Percentiles rank a stretch among this genome's conserved stretches.
Evolutionary conservation across 2,888 invertebrate genomes (phyloP).

Genomic region (Caenorhabditis panamensis): DNA sequence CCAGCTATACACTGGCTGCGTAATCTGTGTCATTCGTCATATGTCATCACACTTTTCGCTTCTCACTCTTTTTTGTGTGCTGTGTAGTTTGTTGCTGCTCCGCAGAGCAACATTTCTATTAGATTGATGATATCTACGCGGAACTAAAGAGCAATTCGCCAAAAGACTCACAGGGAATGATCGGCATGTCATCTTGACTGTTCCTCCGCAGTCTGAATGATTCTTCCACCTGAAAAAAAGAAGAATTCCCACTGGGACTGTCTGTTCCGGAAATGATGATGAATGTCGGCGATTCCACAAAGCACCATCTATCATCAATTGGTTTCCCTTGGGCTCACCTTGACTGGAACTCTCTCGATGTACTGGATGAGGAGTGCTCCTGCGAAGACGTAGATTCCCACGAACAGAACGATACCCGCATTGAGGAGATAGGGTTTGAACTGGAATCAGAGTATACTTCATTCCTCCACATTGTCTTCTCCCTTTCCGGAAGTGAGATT

Average conservation of each 20-base stretch:
- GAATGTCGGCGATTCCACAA: constrained; percentile 1
- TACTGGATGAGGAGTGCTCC: constrained; percentile 70
- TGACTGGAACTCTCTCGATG: constrained; percentile 45
- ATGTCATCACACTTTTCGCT: constrained; percentile 18
- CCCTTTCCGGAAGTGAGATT: constrained; percentile 3
- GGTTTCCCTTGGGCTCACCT: constrained; percentile 23
- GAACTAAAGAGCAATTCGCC: constrained; percentile 2
- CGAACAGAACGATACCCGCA: constrained; percentile 66
- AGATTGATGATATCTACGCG: constrained; percentile 36
- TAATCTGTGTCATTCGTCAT: constrained; percentile 34
- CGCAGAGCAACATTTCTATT: constrained; percentile 36
- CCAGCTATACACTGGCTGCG: constrained; percentile 1
- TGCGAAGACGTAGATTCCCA: constrained; percentile 67
- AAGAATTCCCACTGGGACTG: constrained; percentile 8
- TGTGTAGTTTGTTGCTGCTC: constrained; percentile 43
- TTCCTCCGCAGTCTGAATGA: constrained; percentile 46
- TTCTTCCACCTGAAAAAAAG: constrained; percentile 46
- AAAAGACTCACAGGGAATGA: constrained; percentile 44
- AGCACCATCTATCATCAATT: neutral
- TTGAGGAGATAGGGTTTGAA: constrained; percentile 73
- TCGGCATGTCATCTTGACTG: constrained; percentile 44
- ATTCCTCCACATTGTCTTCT: neutral
- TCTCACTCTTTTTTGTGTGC: constrained; percentile 15
- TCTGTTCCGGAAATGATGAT: constrained; percentile 7
- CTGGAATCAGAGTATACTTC: constrained; percentile 48